These are phyloP conservation scores for Rhinatrema bivittatum DNA, from an alignment of 2,797 vertebrate genomes.

Conservation along the genomic window DNA sequence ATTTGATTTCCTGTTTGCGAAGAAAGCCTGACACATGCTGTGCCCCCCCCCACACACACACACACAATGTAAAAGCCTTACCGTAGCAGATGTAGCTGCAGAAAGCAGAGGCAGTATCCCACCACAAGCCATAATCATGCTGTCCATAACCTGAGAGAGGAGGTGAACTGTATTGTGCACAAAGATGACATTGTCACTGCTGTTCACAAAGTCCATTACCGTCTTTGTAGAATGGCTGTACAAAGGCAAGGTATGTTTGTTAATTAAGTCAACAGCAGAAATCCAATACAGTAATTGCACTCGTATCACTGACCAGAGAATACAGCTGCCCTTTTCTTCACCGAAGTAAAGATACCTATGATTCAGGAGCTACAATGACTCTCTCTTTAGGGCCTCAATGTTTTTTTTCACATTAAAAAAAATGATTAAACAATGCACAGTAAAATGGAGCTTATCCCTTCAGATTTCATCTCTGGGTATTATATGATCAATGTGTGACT, in stretches of 20 bases:
- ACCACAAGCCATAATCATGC: conserved; percentile 95
- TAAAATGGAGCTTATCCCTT: background rate
- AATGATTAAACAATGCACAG: background rate
- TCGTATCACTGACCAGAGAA: background rate
- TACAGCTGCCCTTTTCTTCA: background rate
- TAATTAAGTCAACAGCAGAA: background rate
- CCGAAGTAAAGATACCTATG: background rate
- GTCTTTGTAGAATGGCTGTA: conserved; percentile 93
- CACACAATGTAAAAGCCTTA: conserved; percentile 48
- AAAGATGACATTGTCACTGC: conserved; percentile 92
- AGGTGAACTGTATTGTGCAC: conserved; percentile 97
- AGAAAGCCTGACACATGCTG: too few species aligned
- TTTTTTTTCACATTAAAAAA: background rate
- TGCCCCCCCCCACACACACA: too few species aligned
- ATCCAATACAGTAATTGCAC: background rate
- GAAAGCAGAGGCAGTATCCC: conserved; percentile 94
- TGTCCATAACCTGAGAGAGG: conserved; percentile 96
- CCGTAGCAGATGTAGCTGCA: conserved; percentile 84
- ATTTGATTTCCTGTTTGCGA: too few species aligned
- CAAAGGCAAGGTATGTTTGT: too few species aligned
- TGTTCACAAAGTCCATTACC: conserved; percentile 96
- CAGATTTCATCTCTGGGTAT: too few species aligned
- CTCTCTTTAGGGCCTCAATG: too few species aligned
- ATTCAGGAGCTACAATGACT: background rate
- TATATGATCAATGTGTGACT: too few species aligned